phyloP scores from a whole-genome alignment of 2,888 invertebrate genomes.

The Luperina nickerlii region DNA sequence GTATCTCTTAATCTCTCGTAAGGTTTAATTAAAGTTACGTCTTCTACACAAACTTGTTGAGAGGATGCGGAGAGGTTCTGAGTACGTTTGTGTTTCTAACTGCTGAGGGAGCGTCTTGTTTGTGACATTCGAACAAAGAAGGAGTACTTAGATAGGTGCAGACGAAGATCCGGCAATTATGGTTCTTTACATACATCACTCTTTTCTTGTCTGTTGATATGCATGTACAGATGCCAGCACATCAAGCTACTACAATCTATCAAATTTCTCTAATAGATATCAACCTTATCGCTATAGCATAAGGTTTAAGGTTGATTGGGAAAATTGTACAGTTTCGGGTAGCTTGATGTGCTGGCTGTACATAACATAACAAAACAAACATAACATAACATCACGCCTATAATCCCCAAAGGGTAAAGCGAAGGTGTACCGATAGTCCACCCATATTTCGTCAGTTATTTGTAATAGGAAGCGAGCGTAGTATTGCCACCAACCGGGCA shows the following conservation, averaged over 20 bases:
- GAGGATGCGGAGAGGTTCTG: slow-evolving; percentile 28
- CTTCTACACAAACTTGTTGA: slow-evolving; percentile 52
- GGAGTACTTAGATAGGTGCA: neutral
- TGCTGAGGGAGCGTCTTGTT: neutral
- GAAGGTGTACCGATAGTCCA: too few relatives aligned
- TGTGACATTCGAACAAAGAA: slow-evolving; percentile 3
- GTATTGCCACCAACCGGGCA: neutral
- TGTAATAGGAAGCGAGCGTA: neutral
- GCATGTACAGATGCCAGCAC: too few relatives aligned
- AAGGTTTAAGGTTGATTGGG: too few relatives aligned
- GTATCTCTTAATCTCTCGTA: slow-evolving; percentile 48
- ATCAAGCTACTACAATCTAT: too few relatives aligned
- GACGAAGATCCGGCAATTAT: neutral
- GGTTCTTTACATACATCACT: neutral
- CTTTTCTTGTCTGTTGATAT: neutral
- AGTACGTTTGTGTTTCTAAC: slow-evolving; percentile 24
- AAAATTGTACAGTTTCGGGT: too few relatives aligned
- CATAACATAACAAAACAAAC: too few relatives aligned
- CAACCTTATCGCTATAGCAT: too few relatives aligned
- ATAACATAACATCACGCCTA: too few relatives aligned
- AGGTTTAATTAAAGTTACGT: slow-evolving; percentile 70
- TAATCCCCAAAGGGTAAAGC: too few relatives aligned
- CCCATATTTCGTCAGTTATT: neutral
- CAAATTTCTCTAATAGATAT: too few relatives aligned
- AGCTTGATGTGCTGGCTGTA: too few relatives aligned